Base-by-base conservation (phyloP, 2,797 vertebrate species). In the Astyanax mexicanus region DNA sequence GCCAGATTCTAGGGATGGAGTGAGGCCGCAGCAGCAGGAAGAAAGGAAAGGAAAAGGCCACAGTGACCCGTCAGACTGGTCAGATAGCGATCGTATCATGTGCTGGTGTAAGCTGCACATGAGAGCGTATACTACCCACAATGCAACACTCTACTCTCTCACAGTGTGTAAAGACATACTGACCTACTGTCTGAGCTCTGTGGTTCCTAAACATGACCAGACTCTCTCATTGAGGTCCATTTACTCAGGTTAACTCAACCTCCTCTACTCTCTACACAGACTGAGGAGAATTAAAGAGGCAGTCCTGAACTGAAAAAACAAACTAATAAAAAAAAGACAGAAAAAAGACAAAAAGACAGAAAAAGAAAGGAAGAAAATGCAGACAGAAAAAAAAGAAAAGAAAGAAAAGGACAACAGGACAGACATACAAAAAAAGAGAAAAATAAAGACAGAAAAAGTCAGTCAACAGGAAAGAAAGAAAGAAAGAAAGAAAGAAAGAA, bases 1-100 rank as follows among this genome's bases (percentile, higher is more conserved):
- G 93, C 92, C 95, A 96, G 92, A 98, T 96, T 96, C 96, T 98
- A 84, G 86, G 75, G 81, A 78, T 69, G 78, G 72, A 77, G 68
- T 47, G 49, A 27, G 12, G 71, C 55, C 66, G 42, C 51, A 55
- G n/a, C n/a, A n/a, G n/a, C n/a, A n/a, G n/a, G n/a, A n/a, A n/a
- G 49, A 35, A 52, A 62, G 72, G 72, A 72, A 35, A 77, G 44
- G 54, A 62, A 71, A 74, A 80, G 29, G 51, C 57, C 80, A 80
- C 70, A 40, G 69, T 52, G 23, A n/a, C n/a, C n/a, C n/a, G n/a
- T n/a, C n/a, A n/a, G n/a, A 75, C 49, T 42, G 42, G 54, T 70
- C 61, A 27, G 21, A 64, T 44, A 35, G 49, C 38, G 23, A 52
- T 7, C 38, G 15, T 8, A 15, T 29, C 7, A 15, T 15, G 27